Conservation (phyloP, 2,113 vertebrate species). For the Labrus mixtus region DNA sequence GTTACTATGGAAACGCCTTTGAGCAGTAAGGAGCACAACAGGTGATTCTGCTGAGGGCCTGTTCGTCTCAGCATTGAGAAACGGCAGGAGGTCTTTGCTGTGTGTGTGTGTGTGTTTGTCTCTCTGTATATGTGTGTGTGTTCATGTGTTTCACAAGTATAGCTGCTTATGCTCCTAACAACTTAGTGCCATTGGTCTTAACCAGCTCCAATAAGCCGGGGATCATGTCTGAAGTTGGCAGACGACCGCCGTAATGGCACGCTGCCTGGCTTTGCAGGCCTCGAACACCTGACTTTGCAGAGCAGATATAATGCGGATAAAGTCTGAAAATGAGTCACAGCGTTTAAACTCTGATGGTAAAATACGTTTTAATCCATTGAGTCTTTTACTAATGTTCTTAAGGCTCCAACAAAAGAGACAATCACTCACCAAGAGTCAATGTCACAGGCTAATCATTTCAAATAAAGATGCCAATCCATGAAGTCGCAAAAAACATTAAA, state of each 20-base stretch:
- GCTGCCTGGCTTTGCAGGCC: background rate
- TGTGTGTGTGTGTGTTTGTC: background rate
- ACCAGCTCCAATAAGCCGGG: constrained; percentile 71
- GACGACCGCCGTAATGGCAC: constrained; percentile 45
- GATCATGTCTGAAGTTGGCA: constrained; percentile 66
- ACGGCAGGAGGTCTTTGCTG: constrained; percentile 59
- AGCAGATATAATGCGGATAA: background rate
- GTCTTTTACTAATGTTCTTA: background rate
- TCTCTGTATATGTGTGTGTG: constrained; percentile 9
- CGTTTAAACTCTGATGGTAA: background rate
- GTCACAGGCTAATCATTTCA: constrained; percentile 6
- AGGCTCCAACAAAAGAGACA: background rate
- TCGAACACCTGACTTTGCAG: background rate
- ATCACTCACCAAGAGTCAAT: background rate
- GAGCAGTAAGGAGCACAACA: constrained; percentile 80
- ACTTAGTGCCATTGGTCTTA: constrained; percentile 54
- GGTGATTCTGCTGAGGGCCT: constrained; percentile 75
- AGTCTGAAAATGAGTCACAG: constrained; percentile 10
- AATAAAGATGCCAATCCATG: background rate
- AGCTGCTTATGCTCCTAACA: constrained; percentile 48
- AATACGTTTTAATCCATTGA: constrained; percentile 1
- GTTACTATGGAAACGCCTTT: constrained; percentile 83
- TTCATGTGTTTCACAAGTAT: constrained; percentile 28
- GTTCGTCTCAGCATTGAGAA: constrained; percentile 55
- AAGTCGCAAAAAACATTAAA: background rate